Conservation (phyloP, 2,113 vertebrate species). For the Pardalotus punctatus region DNA sequence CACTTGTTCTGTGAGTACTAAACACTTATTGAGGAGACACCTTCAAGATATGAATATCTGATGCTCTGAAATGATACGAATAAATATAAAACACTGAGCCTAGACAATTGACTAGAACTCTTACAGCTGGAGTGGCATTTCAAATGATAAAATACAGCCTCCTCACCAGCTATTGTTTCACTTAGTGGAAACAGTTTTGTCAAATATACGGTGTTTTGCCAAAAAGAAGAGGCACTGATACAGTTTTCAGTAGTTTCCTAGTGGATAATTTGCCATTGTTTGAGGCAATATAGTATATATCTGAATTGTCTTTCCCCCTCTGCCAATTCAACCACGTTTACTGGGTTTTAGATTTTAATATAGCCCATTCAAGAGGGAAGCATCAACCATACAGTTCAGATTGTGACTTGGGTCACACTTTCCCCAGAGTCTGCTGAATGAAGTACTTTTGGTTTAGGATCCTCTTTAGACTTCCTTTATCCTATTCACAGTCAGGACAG, state of each 20-base stretch:
- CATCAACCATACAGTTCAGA: background rate
- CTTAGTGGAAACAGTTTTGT: background rate
- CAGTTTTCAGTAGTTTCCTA: background rate
- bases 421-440: background rate
- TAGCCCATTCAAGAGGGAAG: background rate
- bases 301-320: background rate
- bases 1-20: background rate
- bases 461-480: background rate
- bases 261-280: background rate
- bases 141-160: background rate
- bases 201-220: background rate
- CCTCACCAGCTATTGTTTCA: background rate
- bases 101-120: background rate
- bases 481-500: background rate
- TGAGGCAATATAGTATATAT: background rate
- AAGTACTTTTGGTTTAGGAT: background rate
- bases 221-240: background rate
- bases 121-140: background rate
- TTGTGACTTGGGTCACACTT: background rate
- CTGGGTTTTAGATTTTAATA: background rate
- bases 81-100: background rate
- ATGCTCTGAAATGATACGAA: background rate
- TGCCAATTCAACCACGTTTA: background rate
- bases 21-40: background rate
- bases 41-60: background rate